phyloP scores from a whole-genome alignment of 2,888 invertebrate species.

The Plebejus melissa region DNA sequence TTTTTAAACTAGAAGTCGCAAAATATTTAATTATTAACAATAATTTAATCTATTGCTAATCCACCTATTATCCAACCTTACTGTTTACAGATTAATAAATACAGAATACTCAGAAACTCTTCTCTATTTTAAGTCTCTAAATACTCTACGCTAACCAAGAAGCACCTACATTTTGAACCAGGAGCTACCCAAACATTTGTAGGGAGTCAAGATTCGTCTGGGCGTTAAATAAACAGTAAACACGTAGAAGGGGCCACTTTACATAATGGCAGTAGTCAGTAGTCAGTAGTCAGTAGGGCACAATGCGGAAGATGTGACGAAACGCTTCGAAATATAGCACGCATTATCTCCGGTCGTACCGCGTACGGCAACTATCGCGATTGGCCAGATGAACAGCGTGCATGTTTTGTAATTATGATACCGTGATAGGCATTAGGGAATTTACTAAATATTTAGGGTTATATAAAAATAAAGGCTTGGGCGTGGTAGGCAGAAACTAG shows the following conservation, averaged over 20 bases:
- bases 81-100: too few species aligned
- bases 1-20: too few species aligned
- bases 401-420: constrained; percentile 16
- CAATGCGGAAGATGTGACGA: constrained; percentile 65
- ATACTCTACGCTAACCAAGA: not conserved
- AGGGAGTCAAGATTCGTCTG: constrained; percentile 15
- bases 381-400: not conserved
- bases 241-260: constrained; percentile 6
- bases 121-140: too few species aligned
- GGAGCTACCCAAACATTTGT: not conserved
- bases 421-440: not conserved
- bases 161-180: not conserved
- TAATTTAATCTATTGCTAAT: too few species aligned
- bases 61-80: too few species aligned
- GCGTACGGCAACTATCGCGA: not conserved
- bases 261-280: constrained; percentile 33
- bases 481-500: too few species aligned
- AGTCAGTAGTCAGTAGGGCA: constrained; percentile 31
- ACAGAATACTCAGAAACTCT: too few species aligned
- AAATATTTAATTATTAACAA: too few species aligned
- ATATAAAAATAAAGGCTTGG: too few species aligned
- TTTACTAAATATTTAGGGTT: not conserved
- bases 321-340: constrained; percentile 69
- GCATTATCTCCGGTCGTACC: constrained; percentile 54
- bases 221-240: not conserved